Evolutionary conservation across 1,140 invertebrate species (phyloP).

Genomic region (Drosophila orena): DNA sequence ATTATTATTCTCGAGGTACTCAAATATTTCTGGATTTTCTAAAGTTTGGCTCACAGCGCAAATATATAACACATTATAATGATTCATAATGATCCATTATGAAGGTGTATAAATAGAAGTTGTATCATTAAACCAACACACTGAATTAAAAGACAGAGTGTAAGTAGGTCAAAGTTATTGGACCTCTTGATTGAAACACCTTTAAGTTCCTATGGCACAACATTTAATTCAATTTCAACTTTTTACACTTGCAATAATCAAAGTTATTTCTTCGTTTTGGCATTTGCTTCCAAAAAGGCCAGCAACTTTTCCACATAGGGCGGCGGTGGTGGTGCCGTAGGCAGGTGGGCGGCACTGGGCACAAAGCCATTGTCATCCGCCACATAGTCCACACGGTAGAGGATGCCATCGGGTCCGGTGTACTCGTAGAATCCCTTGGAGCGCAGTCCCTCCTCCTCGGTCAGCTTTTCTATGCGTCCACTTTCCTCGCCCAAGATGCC

Average conservation of each 20-base stretch:
- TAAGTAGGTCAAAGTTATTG: background rate
- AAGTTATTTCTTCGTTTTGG: slow-evolving; percentile 34
- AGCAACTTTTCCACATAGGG: slow-evolving; percentile 69
- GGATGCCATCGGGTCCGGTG: slow-evolving; percentile 84
- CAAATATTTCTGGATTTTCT: background rate
- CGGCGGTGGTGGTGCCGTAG: slow-evolving; percentile 85
- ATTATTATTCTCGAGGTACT: background rate
- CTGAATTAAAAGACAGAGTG: background rate
- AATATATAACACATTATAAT: too few species aligned
- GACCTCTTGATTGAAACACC: background rate
- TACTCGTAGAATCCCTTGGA: slow-evolving; percentile 87
- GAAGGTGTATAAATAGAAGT: too few species aligned
- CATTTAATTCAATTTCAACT: slow-evolving; percentile 16
- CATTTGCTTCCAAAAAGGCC: slow-evolving; percentile 66
- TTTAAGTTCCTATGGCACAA: slow-evolving; percentile 10
- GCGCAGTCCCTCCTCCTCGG: slow-evolving; percentile 78
- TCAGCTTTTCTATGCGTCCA: slow-evolving; percentile 85
- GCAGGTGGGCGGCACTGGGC: slow-evolving; percentile 91
- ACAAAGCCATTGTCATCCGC: slow-evolving; percentile 94
- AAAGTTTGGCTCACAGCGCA: too few species aligned
- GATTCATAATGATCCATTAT: too few species aligned
- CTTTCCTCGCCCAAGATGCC: slow-evolving; percentile 86
- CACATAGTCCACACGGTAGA: slow-evolving; percentile 89
- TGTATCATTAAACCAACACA: too few species aligned
- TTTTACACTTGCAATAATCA: background rate